Evolutionary conservation across 2,113 vertebrate species (phyloP), one percentile per base, ranked within the genome.

Genomic region (Sula dactylatra): DNA sequence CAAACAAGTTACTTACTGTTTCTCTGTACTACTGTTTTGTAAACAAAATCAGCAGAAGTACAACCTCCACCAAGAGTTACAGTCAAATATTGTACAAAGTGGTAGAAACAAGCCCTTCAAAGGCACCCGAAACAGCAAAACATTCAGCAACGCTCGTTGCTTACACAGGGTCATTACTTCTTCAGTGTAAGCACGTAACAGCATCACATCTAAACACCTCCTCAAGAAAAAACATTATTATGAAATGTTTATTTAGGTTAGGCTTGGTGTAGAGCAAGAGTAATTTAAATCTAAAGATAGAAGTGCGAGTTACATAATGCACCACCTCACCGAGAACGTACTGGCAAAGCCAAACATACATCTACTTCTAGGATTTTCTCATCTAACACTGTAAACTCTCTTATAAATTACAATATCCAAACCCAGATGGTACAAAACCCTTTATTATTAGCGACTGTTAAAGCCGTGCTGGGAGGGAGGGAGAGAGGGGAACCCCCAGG

Each of bases 321-420:
- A 84, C n/a, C 52, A 19, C 5, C 62, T 38, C 56, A n/a, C 61
- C 18, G 20, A 21, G 16, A 16, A 10, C 0, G 6, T 4, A 19
- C 9, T 8, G 7, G 49, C 50, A 45, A 32, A 22, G 16, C 5
- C 16, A 45, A 14, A 16, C 7, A 4, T 1, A 12, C 2, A 4
- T 25, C 32, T 18, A 22, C 20, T 38, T 1, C 6, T 4, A 1
- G 2, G 1, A 1, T 4, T 45, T 32, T 32, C 10, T 13, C 17
- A 6, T 1, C 0, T 3, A n/a, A 11, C 4, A 6, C 32, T 7
- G 10, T 2, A 66, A 36, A 26, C 6, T 42, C n/a, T 9, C 25
- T n/a, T 65, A 52, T 6, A 32, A 50, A 42, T 0, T 9, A 11
- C 32, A 70, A 5, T 0, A 22, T 7, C 13, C 17, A 36, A 26